Conservation (phyloP, 2,888 invertebrate genomes). For the Balanococcus diminutus region DNA sequence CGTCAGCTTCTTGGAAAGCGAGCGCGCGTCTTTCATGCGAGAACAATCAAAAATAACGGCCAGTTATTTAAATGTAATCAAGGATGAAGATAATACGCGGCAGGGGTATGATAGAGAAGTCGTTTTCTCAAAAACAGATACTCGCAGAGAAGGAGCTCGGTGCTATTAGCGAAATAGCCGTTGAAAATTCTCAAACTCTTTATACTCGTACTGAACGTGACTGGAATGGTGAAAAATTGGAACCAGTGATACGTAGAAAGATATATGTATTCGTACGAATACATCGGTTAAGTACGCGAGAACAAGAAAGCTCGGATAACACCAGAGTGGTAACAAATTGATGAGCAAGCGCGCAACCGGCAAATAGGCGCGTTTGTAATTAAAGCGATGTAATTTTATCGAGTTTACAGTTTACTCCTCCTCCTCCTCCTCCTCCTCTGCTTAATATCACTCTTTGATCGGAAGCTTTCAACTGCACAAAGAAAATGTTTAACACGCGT, state of each 20-base stretch:
- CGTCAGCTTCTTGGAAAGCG: background rate
- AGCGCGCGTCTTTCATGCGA: background rate
- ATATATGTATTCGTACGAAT: too few species aligned
- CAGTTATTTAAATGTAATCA: constrained; percentile 29
- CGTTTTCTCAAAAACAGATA: constrained; percentile 6
- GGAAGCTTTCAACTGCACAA: constrained; percentile 36
- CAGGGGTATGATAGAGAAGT: background rate
- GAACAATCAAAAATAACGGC: constrained; percentile 24
- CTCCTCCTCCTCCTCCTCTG: too few species aligned
- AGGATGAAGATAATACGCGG: constrained; percentile 4
- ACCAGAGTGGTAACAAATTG: background rate
- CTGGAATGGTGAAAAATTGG: constrained; percentile 4
- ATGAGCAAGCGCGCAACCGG: background rate
- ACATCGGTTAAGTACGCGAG: too few species aligned
- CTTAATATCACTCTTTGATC: constrained; percentile 38
- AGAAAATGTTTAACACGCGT: constrained; percentile 38
- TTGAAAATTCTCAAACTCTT: constrained; percentile 3
- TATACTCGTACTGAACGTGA: background rate
- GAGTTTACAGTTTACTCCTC: constrained; percentile 33
- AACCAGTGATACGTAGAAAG: too few species aligned
- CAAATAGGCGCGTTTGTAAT: constrained; percentile 21
- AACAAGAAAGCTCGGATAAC: background rate
- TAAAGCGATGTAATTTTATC: constrained; percentile 38
- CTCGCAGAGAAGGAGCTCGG: background rate
- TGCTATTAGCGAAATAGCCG: background rate